Evolutionary conservation across 2,888 invertebrate species (phyloP).

Genomic region (Athetis lepigone): DNA sequence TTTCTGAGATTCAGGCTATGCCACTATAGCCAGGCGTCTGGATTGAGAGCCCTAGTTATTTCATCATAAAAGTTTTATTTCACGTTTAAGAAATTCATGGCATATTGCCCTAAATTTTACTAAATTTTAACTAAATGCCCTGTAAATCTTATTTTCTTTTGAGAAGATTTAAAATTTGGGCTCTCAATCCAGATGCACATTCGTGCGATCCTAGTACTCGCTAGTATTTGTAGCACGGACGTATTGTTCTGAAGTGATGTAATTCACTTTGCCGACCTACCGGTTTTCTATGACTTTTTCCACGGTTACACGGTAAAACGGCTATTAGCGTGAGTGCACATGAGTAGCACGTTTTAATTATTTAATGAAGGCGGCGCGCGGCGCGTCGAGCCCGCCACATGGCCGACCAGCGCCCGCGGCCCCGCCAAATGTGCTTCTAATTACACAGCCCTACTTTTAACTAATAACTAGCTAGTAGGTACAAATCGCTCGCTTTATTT

Average conservation of each 20-base stretch:
- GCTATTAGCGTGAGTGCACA: slow-evolving; percentile 72
- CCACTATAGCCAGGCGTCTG: too few relatives aligned
- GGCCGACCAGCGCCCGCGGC: slow-evolving; percentile 66
- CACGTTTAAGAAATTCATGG: too few relatives aligned
- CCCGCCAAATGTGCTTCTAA: slow-evolving; percentile 81
- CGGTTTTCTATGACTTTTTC: slow-evolving; percentile 68
- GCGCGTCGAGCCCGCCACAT: slow-evolving; percentile 65
- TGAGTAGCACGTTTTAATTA: slow-evolving; percentile 75
- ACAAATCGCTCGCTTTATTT: slow-evolving; percentile 80
- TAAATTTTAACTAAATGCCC: too few relatives aligned
- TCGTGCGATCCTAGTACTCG: too few relatives aligned
- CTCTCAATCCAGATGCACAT: too few relatives aligned
- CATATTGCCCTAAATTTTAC: too few relatives aligned
- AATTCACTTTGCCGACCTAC: slow-evolving; percentile 64
- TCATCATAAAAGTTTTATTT: too few relatives aligned
- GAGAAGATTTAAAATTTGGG: too few relatives aligned
- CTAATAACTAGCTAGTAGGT: slow-evolving; percentile 78
- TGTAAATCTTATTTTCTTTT: too few relatives aligned
- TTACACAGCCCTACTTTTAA: slow-evolving; percentile 81
- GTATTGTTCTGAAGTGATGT: slow-evolving; percentile 66
- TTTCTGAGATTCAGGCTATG: too few relatives aligned
- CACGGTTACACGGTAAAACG: slow-evolving; percentile 59
- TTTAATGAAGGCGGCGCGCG: slow-evolving; percentile 71
- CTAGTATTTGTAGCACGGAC: slow-evolving; percentile 57
- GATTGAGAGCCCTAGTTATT: too few relatives aligned